Percentiles rank a stretch among this genome's conserved stretches.
Conservation (phyloP, 1,140 invertebrate genomes). For the Uloborus diversus region DNA sequence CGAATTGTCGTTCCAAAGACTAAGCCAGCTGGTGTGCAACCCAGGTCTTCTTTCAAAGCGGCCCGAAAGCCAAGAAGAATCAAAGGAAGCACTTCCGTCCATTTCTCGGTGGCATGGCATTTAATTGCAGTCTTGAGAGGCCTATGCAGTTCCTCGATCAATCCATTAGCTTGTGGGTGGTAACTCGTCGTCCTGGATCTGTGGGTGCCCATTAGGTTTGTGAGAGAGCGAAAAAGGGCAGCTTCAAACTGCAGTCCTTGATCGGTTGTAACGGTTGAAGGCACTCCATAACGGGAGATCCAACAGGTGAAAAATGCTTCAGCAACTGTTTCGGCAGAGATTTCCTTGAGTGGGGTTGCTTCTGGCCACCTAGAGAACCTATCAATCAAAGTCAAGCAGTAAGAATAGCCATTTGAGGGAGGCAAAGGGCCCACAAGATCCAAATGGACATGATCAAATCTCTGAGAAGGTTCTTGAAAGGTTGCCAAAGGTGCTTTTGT, state of each 20-base stretch:
- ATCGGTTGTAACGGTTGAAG: conserved; percentile 62
- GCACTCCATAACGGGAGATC: conserved; percentile 62
- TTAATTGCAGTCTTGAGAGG: conserved; percentile 63
- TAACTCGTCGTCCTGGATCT: conserved; percentile 2
- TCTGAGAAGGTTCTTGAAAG: not conserved
- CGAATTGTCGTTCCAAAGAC: conserved; percentile 55
- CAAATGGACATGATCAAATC: conserved; percentile 66
- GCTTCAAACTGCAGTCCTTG: conserved; percentile 66
- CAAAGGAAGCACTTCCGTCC: conserved; percentile 57
- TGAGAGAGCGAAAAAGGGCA: not conserved
- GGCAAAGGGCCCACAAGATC: too few relatives aligned
- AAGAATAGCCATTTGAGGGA: too few relatives aligned
- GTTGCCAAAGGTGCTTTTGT: conserved; percentile 32
- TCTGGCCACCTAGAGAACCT: conserved; percentile 67
- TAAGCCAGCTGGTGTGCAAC: conserved; percentile 49
- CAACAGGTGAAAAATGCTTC: conserved; percentile 61
- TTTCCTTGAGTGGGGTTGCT: conserved; percentile 64
- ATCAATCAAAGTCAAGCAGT: too few relatives aligned
- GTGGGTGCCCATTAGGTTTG: not conserved
- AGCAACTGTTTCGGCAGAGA: conserved; percentile 64
- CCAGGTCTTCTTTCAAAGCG: conserved; percentile 60
- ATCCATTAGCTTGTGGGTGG: conserved; percentile 63
- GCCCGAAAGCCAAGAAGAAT: conserved; percentile 62
- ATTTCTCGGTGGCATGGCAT: conserved; percentile 2
- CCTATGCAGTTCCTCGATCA: conserved; percentile 64